Percentiles rank a stretch among this genome's conserved stretches.
These are phyloP conservation scores for Notolabrus celidotus DNA, from an alignment of 2,797 vertebrate genomes.

Conservation along the genomic window DNA sequence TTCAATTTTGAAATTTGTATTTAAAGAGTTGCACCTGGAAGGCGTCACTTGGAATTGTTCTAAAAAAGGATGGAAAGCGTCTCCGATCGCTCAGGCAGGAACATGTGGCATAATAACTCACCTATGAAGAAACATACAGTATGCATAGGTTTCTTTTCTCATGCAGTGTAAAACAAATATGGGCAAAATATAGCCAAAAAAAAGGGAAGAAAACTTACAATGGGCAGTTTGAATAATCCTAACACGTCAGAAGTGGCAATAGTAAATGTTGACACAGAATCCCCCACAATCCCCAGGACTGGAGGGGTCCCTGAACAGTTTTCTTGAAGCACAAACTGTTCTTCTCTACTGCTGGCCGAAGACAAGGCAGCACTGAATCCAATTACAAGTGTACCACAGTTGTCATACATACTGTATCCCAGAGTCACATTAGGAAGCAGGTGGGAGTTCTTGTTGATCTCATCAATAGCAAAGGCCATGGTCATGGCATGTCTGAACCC, in stretches of 20 bases:
- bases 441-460: slow-evolving; percentile 78
- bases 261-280: slow-evolving; percentile 58
- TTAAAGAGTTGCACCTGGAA: slow-evolving; percentile 66
- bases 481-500: slow-evolving; percentile 77
- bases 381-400: slow-evolving; percentile 76
- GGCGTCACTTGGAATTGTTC: slow-evolving; percentile 80
- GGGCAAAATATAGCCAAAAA: background rate
- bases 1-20: background rate
- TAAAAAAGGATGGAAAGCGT: slow-evolving; percentile 66
- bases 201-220: slow-evolving; percentile 45
- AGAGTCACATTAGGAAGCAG: slow-evolving; percentile 82
- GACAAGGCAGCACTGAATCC: slow-evolving; percentile 78
- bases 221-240: slow-evolving; percentile 62
- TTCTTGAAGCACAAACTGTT: slow-evolving; percentile 47
- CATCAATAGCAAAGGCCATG: slow-evolving; percentile 81
- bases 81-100: slow-evolving; percentile 62
- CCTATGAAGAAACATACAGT: slow-evolving; percentile 54
- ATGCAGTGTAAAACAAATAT: too few species aligned
- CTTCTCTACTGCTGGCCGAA: slow-evolving; percentile 61
- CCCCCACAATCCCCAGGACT: slow-evolving; percentile 69
- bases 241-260: slow-evolving; percentile 59
- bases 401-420: slow-evolving; percentile 83
- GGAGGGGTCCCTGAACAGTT: slow-evolving; percentile 49
- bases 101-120: slow-evolving; percentile 80
- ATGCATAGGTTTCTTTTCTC: background rate